Evolutionary conservation across 2,888 invertebrate species (phyloP).

Genomic region (Nephrotoma guestfalica): DNA sequence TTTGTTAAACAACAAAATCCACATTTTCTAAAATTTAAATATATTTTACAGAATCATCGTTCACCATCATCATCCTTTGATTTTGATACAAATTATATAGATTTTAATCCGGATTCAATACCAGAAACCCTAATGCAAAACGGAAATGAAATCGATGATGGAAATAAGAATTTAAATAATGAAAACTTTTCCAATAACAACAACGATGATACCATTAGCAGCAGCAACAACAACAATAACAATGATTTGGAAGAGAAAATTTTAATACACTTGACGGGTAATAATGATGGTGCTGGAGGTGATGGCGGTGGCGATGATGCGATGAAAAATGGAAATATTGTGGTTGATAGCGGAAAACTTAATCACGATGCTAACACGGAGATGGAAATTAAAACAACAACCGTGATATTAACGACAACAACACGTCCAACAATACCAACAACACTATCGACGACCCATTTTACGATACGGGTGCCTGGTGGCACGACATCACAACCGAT

Average conservation of each 20-base stretch:
- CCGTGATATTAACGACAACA: constrained; percentile 42
- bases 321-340: constrained; percentile 23
- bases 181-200: neutral
- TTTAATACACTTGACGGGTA: constrained; percentile 28
- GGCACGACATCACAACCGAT: neutral
- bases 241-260: constrained; percentile 26
- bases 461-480: neutral
- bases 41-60: neutral
- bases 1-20: neutral
- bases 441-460: constrained; percentile 38
- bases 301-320: neutral
- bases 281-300: constrained; percentile 11
- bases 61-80: constrained; percentile 17
- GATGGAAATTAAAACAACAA: constrained; percentile 22
- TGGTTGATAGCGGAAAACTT: neutral
- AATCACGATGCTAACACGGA: neutral
- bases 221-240: neutral
- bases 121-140: constrained; percentile 24
- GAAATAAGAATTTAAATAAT: constrained; percentile 7
- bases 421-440: constrained; percentile 37
- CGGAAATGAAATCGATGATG: constrained; percentile 26
- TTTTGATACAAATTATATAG: constrained; percentile 31
- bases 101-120: constrained; percentile 29
- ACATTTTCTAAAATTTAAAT: neutral
- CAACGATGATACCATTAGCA: neutral